Percentiles rank a stretch among this genome's conserved stretches.
phyloP scores from a whole-genome alignment of 2,113 vertebrate species.

The Procavia capensis region DNA sequence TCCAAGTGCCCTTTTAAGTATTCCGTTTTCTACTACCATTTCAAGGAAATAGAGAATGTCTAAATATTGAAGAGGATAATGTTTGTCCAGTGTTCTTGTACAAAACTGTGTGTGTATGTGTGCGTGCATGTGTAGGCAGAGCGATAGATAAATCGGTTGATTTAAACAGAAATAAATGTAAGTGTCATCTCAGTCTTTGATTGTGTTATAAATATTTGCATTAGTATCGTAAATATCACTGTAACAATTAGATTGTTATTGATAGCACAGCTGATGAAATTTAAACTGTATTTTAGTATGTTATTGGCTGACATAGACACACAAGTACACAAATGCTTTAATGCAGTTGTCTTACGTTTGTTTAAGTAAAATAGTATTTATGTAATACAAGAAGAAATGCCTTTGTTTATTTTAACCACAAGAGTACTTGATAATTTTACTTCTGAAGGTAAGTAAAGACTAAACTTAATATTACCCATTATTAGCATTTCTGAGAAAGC shows the following conservation, averaged over 20 bases:
- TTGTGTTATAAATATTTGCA: neutral
- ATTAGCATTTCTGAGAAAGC: constrained; percentile 53
- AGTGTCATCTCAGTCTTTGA: neutral
- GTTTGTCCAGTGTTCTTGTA: neutral
- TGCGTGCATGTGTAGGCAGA: neutral
- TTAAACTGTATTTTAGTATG: neutral
- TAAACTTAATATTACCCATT: neutral
- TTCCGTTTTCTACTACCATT: constrained; percentile 47
- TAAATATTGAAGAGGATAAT: neutral
- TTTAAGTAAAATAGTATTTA: constrained; percentile 19
- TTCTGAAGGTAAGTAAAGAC: neutral
- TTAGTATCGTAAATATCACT: neutral
- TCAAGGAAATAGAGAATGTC: neutral
- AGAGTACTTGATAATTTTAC: constrained; percentile 7
- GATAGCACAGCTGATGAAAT: neutral
- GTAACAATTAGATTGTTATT: neutral
- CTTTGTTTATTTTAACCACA: constrained; percentile 25
- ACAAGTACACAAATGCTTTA: neutral
- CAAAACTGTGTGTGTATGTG: neutral
- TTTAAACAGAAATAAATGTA: constrained; percentile 28
- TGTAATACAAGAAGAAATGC: neutral
- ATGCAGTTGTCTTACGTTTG: neutral
- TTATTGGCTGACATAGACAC: neutral
- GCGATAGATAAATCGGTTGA: neutral
- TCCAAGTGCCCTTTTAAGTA: neutral